Base-by-base conservation (phyloP, 2,113 vertebrate species). In the Aphelocoma coerulescens region DNA sequence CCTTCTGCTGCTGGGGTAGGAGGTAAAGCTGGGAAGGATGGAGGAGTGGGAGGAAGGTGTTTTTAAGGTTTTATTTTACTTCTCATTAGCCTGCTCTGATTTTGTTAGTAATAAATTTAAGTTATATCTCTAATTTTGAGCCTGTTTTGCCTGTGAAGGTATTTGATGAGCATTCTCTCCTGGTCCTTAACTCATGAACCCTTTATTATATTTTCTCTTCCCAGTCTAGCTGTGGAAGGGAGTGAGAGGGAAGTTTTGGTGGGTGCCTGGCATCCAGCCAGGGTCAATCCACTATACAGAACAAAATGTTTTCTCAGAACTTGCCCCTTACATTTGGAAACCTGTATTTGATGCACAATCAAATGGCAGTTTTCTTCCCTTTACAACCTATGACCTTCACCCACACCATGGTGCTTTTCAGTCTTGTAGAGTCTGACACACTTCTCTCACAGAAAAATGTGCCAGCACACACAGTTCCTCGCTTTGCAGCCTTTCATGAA, bases 1-100 rank as follows among this genome's bases (percentile, higher is more conserved):
- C 26, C 55, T 27, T 46, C 16, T 0, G 2, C 65, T 0, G 0
- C 43, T 23, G 43, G 26, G 55, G 43, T n/a, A n/a, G n/a, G n/a
- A n/a, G n/a, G n/a, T 22, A 75, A 7, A 59, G 55, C 15, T 30
- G 43, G n/a, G 55, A 23, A 23, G 6, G 43, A 59, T 20, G 27
- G 32, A 32, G 13, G 8, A 18, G 32, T n/a, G 13, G 13, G 32
- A 13, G n/a, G 15, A 48, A 59, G 33, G 26, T 59, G 55, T 48
- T 48, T 61, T 37, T 48, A 32, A 15, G 55, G 23, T 24, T 48
- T 48, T 67, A 14, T 37, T 30, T 61, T 61, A 37, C 11, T 75
- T 59, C n/a, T 75, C n/a, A 61, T 37, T 37, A 30, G 13, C 7
- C 20, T 9, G 3, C 7, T 61, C n/a, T 59, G 43, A 59, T 37